Percentiles rank a stretch among this genome's conserved stretches.
Evolutionary conservation across 2,888 invertebrate genomes (phyloP).

Genomic region (Aspidiotus rigidus): DNA sequence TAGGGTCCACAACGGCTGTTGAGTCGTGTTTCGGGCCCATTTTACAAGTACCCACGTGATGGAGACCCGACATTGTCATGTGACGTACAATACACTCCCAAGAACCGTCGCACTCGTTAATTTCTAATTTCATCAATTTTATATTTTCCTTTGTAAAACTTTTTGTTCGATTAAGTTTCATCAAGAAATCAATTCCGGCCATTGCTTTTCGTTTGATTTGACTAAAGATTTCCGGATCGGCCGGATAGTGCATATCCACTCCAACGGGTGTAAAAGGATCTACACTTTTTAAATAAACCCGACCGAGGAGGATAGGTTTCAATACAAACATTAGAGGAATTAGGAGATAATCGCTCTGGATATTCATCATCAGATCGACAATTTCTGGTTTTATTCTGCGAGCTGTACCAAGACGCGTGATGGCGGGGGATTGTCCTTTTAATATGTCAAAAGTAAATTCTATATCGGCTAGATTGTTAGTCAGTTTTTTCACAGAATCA

Average conservation of each 20-base stretch:
- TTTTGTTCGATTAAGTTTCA: neutral
- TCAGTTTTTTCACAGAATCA: neutral
- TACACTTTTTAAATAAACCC: constrained; percentile 13
- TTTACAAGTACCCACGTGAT: constrained; percentile 17
- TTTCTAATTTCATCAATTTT: constrained; percentile 2
- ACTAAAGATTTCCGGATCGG: constrained; percentile 7
- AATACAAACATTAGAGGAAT: constrained; percentile 10
- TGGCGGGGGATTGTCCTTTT: neutral
- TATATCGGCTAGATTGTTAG: constrained; percentile 5
- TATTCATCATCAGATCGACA: neutral
- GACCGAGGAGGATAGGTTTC: constrained; percentile 13
- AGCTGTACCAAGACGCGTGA: neutral
- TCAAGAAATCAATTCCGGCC: constrained; percentile 6
- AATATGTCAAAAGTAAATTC: constrained; percentile 11
- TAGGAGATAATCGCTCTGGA: constrained; percentile 21
- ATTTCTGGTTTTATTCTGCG: constrained; percentile 14
- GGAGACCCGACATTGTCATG: constrained; percentile 13
- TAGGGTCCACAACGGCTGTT: constrained; percentile 15
- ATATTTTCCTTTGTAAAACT: constrained; percentile 15
- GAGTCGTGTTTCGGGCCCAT: constrained; percentile 24
- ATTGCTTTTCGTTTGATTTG: neutral
- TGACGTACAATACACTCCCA: constrained; percentile 18
- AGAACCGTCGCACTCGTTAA: constrained; percentile 6
- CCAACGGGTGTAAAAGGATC: constrained; percentile 1
- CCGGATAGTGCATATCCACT: constrained; percentile 8